Base-by-base conservation (phyloP, 2,888 invertebrate genomes). In the Drosophila paramelanica region DNA sequence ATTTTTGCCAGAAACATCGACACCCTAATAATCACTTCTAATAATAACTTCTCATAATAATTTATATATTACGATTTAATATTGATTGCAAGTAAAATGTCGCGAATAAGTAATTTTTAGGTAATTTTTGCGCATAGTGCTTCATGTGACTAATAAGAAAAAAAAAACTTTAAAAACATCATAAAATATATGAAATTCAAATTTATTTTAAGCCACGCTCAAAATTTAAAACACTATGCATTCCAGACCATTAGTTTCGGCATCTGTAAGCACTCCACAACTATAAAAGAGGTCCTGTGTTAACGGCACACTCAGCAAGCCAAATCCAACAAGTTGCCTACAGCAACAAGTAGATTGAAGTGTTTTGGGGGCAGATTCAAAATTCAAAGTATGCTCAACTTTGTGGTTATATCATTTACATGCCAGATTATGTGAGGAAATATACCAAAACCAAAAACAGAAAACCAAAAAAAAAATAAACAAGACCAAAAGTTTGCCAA, bases 341-440 rank as follows among this genome's bases (percentile, higher is more conserved):
- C 7, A 17, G 73, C 75, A 76, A 78, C 74, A 78, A 55, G 55
- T 67, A 38, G 42, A 6, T 14, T 27, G 31, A 27, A 64, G 73
- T 67, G 55, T 53, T 71, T 41, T 64, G 45, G 25, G 43, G 39
- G 14, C 43, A 42, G 58, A 51, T 55, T 38, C 56, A 51, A 65
- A 79, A 73, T 68, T 71, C 58, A 75, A 75, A 82, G 76, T 79
- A 72, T 73, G 70, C 79, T 23, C 66, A 81, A 82, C 79, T 88
- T 77, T 88, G 68, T 65, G 67, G 77, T 59, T 65, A 57, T 76
- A 85, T 79, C 82, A 83, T 82, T 87, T 82, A 74, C 82, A 82
- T 84, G 79, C 75, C 65, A 73, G 79, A 77, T 79, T 77, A 79
- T 77, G 67, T 70, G 76, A 41, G 59, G n/a, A 73, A 85, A 70